Base-by-base conservation (phyloP, 2,113 vertebrate genomes). In the Siphamia tubifer region DNA sequence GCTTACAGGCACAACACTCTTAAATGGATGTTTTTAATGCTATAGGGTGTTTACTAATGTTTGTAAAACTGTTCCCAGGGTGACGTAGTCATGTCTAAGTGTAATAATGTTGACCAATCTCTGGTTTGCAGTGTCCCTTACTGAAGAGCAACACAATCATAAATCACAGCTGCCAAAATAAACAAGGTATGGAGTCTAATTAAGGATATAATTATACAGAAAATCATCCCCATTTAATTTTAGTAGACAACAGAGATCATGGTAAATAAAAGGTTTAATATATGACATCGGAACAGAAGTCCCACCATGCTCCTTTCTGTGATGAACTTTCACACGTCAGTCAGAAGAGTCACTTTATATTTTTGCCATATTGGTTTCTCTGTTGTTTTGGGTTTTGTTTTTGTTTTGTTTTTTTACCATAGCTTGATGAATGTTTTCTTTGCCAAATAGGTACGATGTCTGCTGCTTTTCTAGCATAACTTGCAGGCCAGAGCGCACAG, bases 391-490 rank as follows among this genome's bases (percentile, higher is more conserved):
- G 7, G 13, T 43, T 51, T 25, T 40, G 31, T 54, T 27, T 32
- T 19, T 15, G 28, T 40, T 43, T 30, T 27, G 6, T 34, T 60
- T 70, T 71, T 39, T 10, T n/a, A 62, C 49, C 32, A 48, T 84
- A 58, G 55, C 72, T 83, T 45, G 28, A 72, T 85, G 81, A 89
- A 86, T 86, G 80, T 88, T 80, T 83, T 64, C 61, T 86, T 90
- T 84, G 84, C 77, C 74, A 88, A 87, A 90, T 64, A 73, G 87
- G 83, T 90, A 90, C 84, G 48, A 80, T 30, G 42, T 79, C 55
- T 74, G 77, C 74, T 85, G 86, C 76, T 79, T 42, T 44, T n/a
- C 34, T 61, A 53, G 52, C 27, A 5, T 36, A 25, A 7, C 47
- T 66, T 64, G 38, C 44, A 42, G 74, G 63, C n/a, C n/a, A n/a